Percentiles rank a stretch among this genome's conserved stretches.
These are phyloP conservation scores for Huso huso DNA, from an alignment of 2,797 vertebrate genomes.

Conservation along the genomic window DNA sequence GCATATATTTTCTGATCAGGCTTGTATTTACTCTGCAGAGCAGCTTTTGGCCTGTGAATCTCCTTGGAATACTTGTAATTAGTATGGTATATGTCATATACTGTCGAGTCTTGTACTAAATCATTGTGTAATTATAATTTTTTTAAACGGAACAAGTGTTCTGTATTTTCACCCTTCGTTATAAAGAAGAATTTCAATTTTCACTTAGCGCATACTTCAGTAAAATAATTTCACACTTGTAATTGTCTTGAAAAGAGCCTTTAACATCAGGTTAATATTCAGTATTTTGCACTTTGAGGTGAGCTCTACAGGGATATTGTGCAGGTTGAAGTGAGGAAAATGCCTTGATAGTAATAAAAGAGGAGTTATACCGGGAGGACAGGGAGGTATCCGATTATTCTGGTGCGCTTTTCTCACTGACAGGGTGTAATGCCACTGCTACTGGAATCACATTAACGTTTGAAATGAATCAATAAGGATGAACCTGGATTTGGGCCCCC, in stretches of 20 bases:
- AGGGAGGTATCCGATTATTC: neutral
- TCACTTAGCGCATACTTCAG: neutral
- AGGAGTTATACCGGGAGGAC: neutral
- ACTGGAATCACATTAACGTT: slow-evolving; percentile 1
- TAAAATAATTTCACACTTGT: neutral
- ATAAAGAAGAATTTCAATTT: too few relatives aligned
- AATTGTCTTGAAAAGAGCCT: neutral
- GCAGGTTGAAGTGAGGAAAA: neutral
- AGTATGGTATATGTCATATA: too few relatives aligned
- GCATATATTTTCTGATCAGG: too few relatives aligned
- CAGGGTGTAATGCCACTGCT: neutral
- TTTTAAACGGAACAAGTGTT: too few relatives aligned
- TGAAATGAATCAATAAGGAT: slow-evolving; percentile 1
- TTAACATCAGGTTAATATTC: neutral
- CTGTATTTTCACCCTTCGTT: too few relatives aligned
- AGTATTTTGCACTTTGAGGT: neutral
- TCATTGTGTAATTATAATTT: too few relatives aligned
- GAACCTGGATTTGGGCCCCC: slow-evolving; percentile 1
- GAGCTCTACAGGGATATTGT: neutral
- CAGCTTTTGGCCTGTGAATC: too few relatives aligned
- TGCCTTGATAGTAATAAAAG: neutral
- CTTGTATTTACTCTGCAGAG: too few relatives aligned
- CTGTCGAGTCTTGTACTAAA: too few relatives aligned
- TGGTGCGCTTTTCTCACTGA: neutral
- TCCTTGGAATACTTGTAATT: too few relatives aligned